A percentile compares a stretch with the other conserved stretches of the same genome.
These are phyloP conservation scores for Botia almorhae DNA, from an alignment of 2,797 vertebrate genomes.

Conservation along the genomic window DNA sequence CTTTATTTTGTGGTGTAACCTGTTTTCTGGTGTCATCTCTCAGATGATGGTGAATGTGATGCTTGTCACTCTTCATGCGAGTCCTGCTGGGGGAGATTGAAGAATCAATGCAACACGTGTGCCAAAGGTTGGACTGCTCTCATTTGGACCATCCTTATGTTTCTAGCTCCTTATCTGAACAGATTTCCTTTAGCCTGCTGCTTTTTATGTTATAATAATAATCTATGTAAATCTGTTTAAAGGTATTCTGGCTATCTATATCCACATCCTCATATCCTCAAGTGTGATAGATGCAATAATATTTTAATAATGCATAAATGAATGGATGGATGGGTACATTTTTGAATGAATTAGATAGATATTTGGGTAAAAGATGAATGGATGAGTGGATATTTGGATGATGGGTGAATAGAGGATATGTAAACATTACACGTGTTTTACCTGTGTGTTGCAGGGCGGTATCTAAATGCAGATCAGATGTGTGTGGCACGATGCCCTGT, in stretches of 20 bases:
- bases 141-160: not conserved
- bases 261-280: no score
- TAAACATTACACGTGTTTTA: not conserved
- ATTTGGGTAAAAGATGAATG: not conserved
- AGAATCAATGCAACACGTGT: constrained; percentile 81
- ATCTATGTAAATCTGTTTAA: no score
- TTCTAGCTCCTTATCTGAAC: not conserved
- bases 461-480: constrained; percentile 72
- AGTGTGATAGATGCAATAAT: not conserved
- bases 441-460: constrained; percentile 67
- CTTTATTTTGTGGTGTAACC: not conserved
- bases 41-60: constrained; percentile 74
- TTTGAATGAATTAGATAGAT: not conserved
- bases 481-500: constrained; percentile 75
- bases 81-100: constrained; percentile 80
- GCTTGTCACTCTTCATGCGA: constrained; percentile 83
- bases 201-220: not conserved
- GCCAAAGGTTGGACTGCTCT: constrained; percentile 77
- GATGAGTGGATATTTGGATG: not conserved
- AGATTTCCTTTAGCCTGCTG: not conserved
- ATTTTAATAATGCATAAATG: not conserved
- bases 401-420: not conserved
- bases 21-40: not conserved
- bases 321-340: not conserved
- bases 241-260: no score